Evolutionary conservation across 1,140 invertebrate genomes (phyloP), one percentile per base, ranked within the genome.

Genomic region (Matsumurasca onukii): DNA sequence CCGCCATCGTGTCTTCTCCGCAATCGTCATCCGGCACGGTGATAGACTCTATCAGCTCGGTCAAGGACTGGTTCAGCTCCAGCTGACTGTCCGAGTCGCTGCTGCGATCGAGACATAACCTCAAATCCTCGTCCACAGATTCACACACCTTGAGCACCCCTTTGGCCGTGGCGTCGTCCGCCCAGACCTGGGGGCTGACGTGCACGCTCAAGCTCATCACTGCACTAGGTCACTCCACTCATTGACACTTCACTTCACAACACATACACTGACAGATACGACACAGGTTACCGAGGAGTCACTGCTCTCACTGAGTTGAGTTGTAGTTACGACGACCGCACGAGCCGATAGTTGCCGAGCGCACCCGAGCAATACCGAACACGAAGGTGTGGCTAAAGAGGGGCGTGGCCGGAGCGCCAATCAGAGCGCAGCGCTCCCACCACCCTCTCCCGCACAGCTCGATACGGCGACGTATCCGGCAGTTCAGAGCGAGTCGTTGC

Each of bases 61-160:
- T 30, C 24, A 45, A 27, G 15, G 55, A 59, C 24, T 17, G 29
- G 24, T 59, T 29, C 22, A 27, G 24, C 62, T 65, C 62, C 39
- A 65, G 20, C 62, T 65, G 62, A 48, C 62, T 45, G 20, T 45
- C 62, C n/a, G 62, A 65, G 39, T 65, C 62, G 34, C 62, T 65
- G 15, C 55, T 27, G 55, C 29, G 22, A 27, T 29, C 22, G 15
- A 22, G 2, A 31, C 31, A 27, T 22, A 65, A 34, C 62, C 39
- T 65, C 25, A 65, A 31, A 20, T 65, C 62, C 3, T 39, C 31
- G 31, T 45, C 62, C 62, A 45, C 62, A 25, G 34, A 20, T 15
- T 31, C 20, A 65, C 62, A 65, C 34, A 48, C 30, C 39, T 59
- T 59, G 22, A 59, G 22, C 5, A 59, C 5, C 3, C 55, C 24